Conservation (phyloP, 2,113 vertebrate genomes). For the Psammodynastes pulverulentus region DNA sequence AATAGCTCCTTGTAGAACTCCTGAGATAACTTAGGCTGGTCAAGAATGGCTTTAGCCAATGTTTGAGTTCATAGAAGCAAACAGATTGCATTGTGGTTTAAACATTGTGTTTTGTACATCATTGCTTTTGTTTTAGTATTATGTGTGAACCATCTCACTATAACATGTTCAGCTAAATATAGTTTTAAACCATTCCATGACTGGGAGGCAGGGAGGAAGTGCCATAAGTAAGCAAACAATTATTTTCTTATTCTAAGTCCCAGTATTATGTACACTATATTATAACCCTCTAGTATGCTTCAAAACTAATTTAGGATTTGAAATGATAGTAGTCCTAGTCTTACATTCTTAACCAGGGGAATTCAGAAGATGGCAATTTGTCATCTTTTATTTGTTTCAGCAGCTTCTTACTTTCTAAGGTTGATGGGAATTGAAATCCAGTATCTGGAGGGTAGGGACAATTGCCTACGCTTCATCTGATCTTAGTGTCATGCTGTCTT, state of each 20-base stretch:
- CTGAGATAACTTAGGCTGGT: not conserved
- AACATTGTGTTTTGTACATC: not conserved
- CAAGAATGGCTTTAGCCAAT: not conserved
- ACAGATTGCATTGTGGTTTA: not conserved
- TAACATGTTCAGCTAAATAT: not conserved
- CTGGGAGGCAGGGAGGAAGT: not conserved
- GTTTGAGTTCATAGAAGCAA: not conserved
- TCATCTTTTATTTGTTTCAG: not conserved
- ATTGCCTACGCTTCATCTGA: not conserved
- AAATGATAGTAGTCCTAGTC: not conserved
- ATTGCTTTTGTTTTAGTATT: not conserved
- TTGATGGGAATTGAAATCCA: not conserved
- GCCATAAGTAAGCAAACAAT: not conserved
- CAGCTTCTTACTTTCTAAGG: not conserved
- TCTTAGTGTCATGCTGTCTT: not conserved
- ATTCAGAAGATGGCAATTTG: not conserved
- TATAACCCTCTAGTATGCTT: not conserved
- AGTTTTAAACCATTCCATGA: not conserved
- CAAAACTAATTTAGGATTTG: not conserved
- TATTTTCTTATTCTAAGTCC: not conserved
- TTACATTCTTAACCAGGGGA: not conserved
- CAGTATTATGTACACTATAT: not conserved
- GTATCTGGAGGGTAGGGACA: not conserved
- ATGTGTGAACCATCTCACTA: not conserved
- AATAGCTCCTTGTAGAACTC: not conserved